Evolutionary conservation across 2,888 invertebrate species (phyloP), one percentile per base, ranked within the genome.

Genomic region (Anthrax anthrax): DNA sequence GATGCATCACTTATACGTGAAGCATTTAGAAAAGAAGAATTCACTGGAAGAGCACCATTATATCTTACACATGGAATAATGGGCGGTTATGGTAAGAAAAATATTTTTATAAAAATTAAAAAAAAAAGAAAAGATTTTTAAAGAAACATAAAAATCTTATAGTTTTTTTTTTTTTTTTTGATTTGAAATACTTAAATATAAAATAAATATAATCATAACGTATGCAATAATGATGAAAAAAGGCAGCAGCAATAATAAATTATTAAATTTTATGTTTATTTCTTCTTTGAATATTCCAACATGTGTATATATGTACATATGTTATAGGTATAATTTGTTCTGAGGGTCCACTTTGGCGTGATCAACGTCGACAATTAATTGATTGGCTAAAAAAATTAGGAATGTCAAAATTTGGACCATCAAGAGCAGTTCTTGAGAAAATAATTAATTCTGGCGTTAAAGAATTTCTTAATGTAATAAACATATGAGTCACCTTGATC

Each of bases 51-150:
- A 43, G 88, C 90, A 0, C 88, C 89, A 2, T 72, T 91, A 2
- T 86, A 78, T 62, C 65, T 90, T 41, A 88, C 89, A 0, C 87
- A 88, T 60, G 89, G 88, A 32, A 83, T 90, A 49, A 86, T 90
- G 84, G 73, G 82, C 50, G 89, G 90, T 54, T 80, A 84, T 61
- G 91, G 91, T 89, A 66, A 77, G 77, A 66, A 23, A 13, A 12
- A 18, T 16, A 34, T 39, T 34, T 44, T 29, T 18, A 38, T 34
- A 34, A n/a, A n/a, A n/a, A n/a, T n/a, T n/a, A n/a, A n/a, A n/a
- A 9, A 2, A 16, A 14, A 23, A 36, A 37, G 10, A 10, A 40
- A 36, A 18, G 38, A 38, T n/a, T n/a, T n/a, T n/a, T n/a, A n/a
- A n/a, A n/a, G n/a, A n/a, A n/a, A n/a, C n/a, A n/a, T n/a, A n/a